Evolutionary conservation across 2,113 vertebrate genomes (phyloP).

Genomic region (Eptatretus burgeri): DNA sequence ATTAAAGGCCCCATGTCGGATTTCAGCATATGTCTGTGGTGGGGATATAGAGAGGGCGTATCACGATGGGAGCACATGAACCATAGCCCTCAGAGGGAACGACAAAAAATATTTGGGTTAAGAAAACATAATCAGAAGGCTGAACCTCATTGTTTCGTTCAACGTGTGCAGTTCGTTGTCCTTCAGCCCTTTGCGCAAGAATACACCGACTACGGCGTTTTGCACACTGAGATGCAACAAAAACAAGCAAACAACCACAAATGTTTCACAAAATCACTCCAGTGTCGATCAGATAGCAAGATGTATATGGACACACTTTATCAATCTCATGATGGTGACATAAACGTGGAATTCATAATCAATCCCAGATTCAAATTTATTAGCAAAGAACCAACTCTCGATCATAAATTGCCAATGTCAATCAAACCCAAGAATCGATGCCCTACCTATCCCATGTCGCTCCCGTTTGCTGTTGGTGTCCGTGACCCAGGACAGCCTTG

Average conservation of each 20-base stretch:
- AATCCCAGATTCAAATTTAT: not conserved
- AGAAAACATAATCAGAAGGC: no score
- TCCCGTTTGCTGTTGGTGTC: no score
- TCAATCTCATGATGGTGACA: not conserved
- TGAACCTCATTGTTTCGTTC: conserved; percentile 81
- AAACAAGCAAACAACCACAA: not conserved
- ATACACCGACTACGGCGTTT: conserved; percentile 61
- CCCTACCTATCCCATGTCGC: no score
- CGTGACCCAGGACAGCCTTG: no score
- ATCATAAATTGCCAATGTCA: no score
- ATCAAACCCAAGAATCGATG: no score
- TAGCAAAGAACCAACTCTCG: no score
- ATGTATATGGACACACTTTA: not conserved
- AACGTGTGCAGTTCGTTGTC: conserved; percentile 68
- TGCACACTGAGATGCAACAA: conserved; percentile 38
- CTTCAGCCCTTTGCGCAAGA: conserved; percentile 60
- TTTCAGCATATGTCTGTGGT: not conserved
- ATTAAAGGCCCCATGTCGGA: conserved; percentile 3
- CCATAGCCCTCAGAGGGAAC: no score
- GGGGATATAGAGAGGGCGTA: not conserved
- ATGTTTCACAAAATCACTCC: not conserved
- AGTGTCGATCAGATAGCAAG: not conserved
- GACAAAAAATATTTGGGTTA: no score
- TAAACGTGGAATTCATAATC: not conserved
- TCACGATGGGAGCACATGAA: no score